Percentiles rank a stretch among this genome's conserved stretches.
Conservation (phyloP, 2,113 vertebrate species). For the Cyanocitta stelleri region DNA sequence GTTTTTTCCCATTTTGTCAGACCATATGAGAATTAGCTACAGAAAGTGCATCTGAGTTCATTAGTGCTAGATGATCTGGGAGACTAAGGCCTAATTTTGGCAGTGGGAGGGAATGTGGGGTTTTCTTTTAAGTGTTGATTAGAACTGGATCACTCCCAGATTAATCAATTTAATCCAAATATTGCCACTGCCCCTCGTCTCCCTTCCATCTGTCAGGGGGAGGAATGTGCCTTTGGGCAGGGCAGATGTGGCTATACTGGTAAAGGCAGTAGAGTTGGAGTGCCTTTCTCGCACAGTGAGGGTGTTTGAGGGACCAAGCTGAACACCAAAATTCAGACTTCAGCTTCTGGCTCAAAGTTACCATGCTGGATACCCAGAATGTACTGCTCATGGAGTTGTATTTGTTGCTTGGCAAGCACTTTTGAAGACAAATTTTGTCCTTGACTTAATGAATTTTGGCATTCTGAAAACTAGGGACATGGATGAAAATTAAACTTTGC, state of each 20-base stretch:
- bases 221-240: neutral
- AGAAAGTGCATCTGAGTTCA: neutral
- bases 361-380: neutral
- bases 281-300: neutral
- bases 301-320: neutral
- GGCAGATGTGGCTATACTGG: neutral
- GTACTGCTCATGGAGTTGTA: neutral
- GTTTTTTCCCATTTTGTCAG: constrained; percentile 11
- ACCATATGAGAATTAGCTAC: neutral
- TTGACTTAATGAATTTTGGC: neutral
- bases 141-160: neutral
- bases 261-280: neutral
- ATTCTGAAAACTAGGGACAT: neutral
- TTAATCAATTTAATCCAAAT: neutral
- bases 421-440: neutral
- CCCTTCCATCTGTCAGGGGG: neutral
- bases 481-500: neutral
- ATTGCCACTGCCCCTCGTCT: neutral
- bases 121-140: neutral
- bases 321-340: neutral
- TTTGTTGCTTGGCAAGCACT: neutral
- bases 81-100: neutral
- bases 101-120: neutral
- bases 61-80: neutral
- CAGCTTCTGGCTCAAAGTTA: neutral